Evolutionary conservation across 35 echinoderm and acorn worm species (phyloP), one percentile per base, ranked within the genome.

Genomic region (Hemicentrotus pulcherrimus): DNA sequence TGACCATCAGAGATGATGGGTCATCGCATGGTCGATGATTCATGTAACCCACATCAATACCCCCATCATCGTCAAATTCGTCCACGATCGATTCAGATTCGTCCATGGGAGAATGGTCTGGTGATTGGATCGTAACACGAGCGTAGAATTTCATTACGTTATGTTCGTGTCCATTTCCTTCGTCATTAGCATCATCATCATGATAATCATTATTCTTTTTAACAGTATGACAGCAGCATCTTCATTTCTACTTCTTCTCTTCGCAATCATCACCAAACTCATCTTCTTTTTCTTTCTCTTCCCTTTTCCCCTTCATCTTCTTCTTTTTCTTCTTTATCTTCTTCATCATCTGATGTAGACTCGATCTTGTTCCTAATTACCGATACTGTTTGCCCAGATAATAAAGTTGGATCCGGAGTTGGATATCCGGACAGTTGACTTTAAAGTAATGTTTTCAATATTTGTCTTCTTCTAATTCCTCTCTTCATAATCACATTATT

Each of bases 1-100:
- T 58, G n/a, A 93, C 91, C 91, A 93, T 46, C 18, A 93, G 48
- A 31, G n/a, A 46, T 31, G 91, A 93, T 31, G 91, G 47, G 31
- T 93, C 15, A 47, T 47, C 46, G 28, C 91, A 93, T 18, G 15
- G 46, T 4, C 91, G 91, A 18, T 2, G 5, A n/a, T 47, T 93
- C 0, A 10, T 90, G 91, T 31, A 18, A 93, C 5, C 31, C 5
- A 18, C 91, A 50, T 93, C 91, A 31, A 46, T 93, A 47, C 30
- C 47, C 18, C 10, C 46, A 48, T 58, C 30, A 33, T 50, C 16
- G 22, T 31, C 91, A 2, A 46, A 11, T 93, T 58, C 48, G 31
- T 58, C 48, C 46, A 58, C 91, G 16, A 12, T 47, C 32, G 31
- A 32, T 33, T 78, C 65, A 78, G 88, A 41, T 18, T 93, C 91